Evolutionary conservation across 2,113 vertebrate genomes (phyloP).

Genomic region (Actenoides lindsayi): DNA sequence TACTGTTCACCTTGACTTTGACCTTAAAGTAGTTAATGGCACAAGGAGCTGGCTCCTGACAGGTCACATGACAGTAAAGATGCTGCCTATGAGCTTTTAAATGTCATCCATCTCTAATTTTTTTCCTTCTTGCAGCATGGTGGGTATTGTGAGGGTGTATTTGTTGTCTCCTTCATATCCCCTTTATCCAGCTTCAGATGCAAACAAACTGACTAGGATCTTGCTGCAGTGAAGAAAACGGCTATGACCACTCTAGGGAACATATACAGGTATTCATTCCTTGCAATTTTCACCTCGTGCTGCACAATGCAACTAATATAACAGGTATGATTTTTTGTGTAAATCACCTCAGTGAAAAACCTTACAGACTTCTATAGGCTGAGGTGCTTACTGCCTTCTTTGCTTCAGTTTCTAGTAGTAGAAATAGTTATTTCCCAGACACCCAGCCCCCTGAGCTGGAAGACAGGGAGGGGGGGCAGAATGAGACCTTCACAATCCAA

Average conservation of each 20-base stretch:
- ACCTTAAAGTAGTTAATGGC: background rate
- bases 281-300: background rate
- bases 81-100: background rate
- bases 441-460: too few relatives aligned
- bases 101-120: background rate
- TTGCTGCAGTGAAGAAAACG: background rate
- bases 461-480: too few relatives aligned
- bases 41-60: background rate
- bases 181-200: background rate
- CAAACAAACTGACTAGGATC: background rate
- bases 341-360: background rate
- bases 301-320: background rate
- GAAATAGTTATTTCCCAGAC: too few relatives aligned
- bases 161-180: background rate
- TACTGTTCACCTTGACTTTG: background rate
- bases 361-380: background rate
- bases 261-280: background rate
- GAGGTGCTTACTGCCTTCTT: too few relatives aligned
- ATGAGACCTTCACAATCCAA: too few relatives aligned
- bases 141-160: background rate
- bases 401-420: too few relatives aligned
- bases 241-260: background rate
- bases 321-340: background rate
- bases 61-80: background rate
- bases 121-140: background rate